Base-by-base conservation (phyloP, 1,140 invertebrate species). In the Venustaconcha ellipsiformis region DNA sequence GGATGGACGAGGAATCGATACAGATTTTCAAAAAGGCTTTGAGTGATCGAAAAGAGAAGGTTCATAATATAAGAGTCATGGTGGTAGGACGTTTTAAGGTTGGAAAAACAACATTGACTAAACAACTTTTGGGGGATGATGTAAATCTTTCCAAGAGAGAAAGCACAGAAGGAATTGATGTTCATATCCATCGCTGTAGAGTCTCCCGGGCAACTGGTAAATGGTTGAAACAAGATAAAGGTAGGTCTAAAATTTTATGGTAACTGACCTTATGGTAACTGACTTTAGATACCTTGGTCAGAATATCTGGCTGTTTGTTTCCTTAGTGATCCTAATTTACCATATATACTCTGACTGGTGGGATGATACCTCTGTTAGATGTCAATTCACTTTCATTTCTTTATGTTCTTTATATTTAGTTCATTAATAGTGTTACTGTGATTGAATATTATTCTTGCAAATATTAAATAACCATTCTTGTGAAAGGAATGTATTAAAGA, bases 141-240 rank as follows among this genome's bases (percentile, higher is more conserved):
- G 68, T 70, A 26, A 56, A 70, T 26, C 60, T 60, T 18, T 26
- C 37, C 13, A 30, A 70, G 59, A 17, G 68, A 57, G 58, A 70
- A 23, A 70, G 68, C 30, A 70, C 68, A 59, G 48, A 70, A 12
- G 68, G 68, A 59, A 70, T 70, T 5, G 68, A 70, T 57, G 68
- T 70, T 1, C 68, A 70, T 26, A 57, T 70, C 8, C 55, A 26
- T 58, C 55, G 68, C n/a, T 70, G 68, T 30, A 70, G 57, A 30
- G 58, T 70, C 0, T 60, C 56, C 23, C 68, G 57, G 48, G 57
- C 26, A 5, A 70, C 68, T 14, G 68, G 68, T 13, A 1, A 70
- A 59, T 70, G 68, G 68, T 57, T 58, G 5, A 59, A 18, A 23
- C 11, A 14, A 58, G 68, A 58, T 26, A 60, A 70, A 59, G 68